Evolutionary conservation across 2,888 invertebrate genomes (phyloP).

Genomic region (Matsumyia berberina): DNA sequence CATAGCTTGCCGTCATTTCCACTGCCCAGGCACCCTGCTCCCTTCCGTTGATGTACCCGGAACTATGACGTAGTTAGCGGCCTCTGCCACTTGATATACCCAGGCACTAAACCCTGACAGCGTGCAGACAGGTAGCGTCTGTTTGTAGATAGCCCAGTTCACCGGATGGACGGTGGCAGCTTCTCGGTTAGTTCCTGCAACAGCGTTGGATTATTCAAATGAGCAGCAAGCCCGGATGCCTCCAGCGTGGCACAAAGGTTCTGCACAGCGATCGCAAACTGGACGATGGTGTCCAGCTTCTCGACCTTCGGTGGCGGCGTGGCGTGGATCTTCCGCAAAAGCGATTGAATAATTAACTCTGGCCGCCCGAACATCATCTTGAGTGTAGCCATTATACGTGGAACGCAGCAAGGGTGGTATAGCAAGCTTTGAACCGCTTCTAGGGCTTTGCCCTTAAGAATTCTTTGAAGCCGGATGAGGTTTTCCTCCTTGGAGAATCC

Average conservation of each 20-base stretch:
- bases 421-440: constrained; percentile 16
- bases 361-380: neutral
- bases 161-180: constrained; percentile 11
- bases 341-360: constrained; percentile 3
- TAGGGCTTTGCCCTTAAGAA: constrained; percentile 19
- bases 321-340: constrained; percentile 15
- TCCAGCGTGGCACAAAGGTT: constrained; percentile 35
- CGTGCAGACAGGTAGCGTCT: neutral
- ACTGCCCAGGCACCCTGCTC: neutral
- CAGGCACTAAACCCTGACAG: constrained; percentile 7
- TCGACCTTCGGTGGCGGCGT: constrained; percentile 26
- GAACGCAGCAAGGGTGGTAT: neutral
- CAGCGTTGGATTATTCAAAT: constrained; percentile 57
- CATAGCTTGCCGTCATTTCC: too few species aligned
- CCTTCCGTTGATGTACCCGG: neutral
- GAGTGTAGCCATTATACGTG: neutral
- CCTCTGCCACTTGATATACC: constrained; percentile 8
- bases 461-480: constrained; percentile 21
- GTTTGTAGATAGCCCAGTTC: constrained; percentile 10
- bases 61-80: neutral
- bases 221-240: constrained; percentile 1
- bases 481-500: constrained; percentile 17
- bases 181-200: constrained; percentile 9
- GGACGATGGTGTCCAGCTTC: constrained; percentile 13
- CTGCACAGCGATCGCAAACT: constrained; percentile 23